Base-by-base conservation (phyloP, 2,113 vertebrate species). In the Podarcis raffonei region DNA sequence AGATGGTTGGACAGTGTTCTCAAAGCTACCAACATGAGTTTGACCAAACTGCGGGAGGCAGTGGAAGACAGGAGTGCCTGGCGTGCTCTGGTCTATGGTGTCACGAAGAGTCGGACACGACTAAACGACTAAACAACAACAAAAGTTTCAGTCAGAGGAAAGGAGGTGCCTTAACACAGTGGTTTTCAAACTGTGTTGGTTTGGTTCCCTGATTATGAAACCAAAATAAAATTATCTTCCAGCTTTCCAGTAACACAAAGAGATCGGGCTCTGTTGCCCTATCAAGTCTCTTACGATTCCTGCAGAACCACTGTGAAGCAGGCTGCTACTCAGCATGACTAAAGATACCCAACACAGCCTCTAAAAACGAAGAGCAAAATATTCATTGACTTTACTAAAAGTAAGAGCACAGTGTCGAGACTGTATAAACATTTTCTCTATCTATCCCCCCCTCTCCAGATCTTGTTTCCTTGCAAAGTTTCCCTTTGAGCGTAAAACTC, bases 391-490 rank as follows among this genome's bases (percentile, higher is more conserved):
- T 93, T 94, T 90, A 92, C 71, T 77, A 2, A 65, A 76, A 62
- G 59, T 30, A 35, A 86, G 89, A 92, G 65, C 83, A 68, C 85
- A 85, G 80, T 79, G 94, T 81, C 89, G 90, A 95, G 91, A 92
- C 94, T 94, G 93, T 94, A 96, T 96, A 96, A 96, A 94, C 92
- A 90, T 92, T 76, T 68, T 68, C 71, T 82, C 72, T 77, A 35
- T 88, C 81, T 66, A 42, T 89, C 90, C 90, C 48, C 83, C 92
- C 94, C 91, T n/a, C 37, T 83, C 78, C 94, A 91, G 92, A 93
- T 83, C 95, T 95, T 93, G 90, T 93, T 96, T 89, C 94, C 95
- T 89, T 91, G 89, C 37, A 95, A 94, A 93, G 90, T 92, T 94
- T 90, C 83, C 91, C 92, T 94, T 94, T 90, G 93, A 95, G 92